Evolutionary conservation across 2,888 invertebrate genomes (phyloP), one percentile per base, ranked within the genome.

Genomic region (Apodemia hepburni): DNA sequence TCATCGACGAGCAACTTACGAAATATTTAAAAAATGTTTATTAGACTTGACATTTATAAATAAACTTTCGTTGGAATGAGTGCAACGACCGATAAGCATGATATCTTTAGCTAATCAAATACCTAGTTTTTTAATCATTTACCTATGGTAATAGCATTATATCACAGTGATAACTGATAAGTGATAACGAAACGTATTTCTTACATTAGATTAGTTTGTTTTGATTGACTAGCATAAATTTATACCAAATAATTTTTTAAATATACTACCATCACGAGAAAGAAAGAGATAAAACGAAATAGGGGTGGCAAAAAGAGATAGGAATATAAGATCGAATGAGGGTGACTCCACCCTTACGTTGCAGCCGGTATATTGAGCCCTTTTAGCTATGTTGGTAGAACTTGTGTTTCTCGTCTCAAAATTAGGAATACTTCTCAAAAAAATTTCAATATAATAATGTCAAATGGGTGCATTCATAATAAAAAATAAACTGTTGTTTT

Each of bases 311-410:
- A 76, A 89, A 79, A 77, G 80, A 74, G 89, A 88, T 66, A 73
- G 82, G 70, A 61, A 77, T 70, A 81, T 63, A 66, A 71, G 75
- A 81, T 81, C 75, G 79, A 79, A 84, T 78, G 82, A 85, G 89
- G 88, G 87, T 85, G 87, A 83, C 82, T 78, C 85, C 81, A 87
- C 89, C 90, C 90, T 83, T 85, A 80, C 76, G 79, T 77, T 72
- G 81, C 79, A 78, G 77, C 78, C 78, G 76, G 71, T 73, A 72
- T 72, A 73, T 71, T 73, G 75, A 75, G 77, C 71, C 77, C 76
- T 67, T 64, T 63, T 63, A 68, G 58, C 62, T 61, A 61, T 64
- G 65, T 62, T 63, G 58, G 61, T 61, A 59, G 47, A 64, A 47
- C 61, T 60, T 45, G 57, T 54, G 60, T 61, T 65, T 58, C 47